A percentile compares a stretch with the other conserved stretches of the same genome.
Conservation (phyloP, 2,113 vertebrate genomes). For the Pelusios castaneus region DNA sequence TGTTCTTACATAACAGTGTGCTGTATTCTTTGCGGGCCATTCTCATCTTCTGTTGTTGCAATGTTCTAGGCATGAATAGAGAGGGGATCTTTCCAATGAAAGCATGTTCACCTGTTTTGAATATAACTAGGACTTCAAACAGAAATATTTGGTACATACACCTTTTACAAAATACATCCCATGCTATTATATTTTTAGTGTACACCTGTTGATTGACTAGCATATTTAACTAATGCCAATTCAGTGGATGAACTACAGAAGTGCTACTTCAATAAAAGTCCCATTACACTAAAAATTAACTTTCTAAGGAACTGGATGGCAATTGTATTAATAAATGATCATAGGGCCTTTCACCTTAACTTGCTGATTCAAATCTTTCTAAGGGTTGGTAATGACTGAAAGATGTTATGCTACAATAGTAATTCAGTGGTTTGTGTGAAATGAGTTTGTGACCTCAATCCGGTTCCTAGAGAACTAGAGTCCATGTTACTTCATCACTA, state of each 20-base stretch:
- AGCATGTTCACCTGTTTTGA: neutral
- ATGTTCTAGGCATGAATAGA: neutral
- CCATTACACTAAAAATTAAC: neutral
- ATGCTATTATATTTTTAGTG: neutral
- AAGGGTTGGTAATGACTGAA: neutral
- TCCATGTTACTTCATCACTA: neutral
- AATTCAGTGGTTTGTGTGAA: neutral
- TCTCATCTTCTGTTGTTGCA: neutral
- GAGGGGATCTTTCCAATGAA: neutral
- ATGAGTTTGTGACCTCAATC: neutral
- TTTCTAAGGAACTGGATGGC: accelerated
- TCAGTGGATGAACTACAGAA: neutral
- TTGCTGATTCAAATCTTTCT: neutral
- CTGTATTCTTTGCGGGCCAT: neutral
- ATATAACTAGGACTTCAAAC: neutral
- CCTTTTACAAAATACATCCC: neutral
- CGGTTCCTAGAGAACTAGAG: neutral
- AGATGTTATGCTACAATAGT: accelerated
- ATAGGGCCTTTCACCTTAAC: neutral
- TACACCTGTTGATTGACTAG: neutral
- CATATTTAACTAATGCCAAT: accelerated
- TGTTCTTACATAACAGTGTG: neutral
- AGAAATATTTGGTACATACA: neutral
- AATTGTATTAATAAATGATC: accelerated
- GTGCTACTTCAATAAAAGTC: neutral